Conservation (phyloP, 2,113 vertebrate species). For the Halichoeres trimaculatus region DNA sequence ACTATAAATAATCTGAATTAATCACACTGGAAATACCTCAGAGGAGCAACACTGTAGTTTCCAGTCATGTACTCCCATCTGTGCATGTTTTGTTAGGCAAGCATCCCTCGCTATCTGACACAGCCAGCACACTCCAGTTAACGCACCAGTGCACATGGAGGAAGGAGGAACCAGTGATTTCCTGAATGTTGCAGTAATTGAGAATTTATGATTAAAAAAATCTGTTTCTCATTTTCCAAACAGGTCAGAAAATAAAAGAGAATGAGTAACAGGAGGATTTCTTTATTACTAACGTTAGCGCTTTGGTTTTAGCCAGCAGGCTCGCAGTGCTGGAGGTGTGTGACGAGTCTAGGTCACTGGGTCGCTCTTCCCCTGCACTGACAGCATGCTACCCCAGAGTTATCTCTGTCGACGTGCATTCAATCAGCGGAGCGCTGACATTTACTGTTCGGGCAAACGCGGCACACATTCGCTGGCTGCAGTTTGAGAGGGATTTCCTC, state of each 20-base stretch:
- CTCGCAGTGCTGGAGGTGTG: constrained; percentile 51
- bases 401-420: constrained; percentile 70
- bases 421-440: constrained; percentile 74
- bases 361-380: constrained; percentile 23
- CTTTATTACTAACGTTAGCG: not conserved
- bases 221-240: not conserved
- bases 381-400: constrained; percentile 56
- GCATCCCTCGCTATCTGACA: not conserved
- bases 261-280: constrained; percentile 15
- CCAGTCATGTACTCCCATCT: constrained; percentile 16
- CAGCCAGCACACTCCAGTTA: constrained; percentile 21
- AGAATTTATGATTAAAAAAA: not conserved
- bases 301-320: constrained; percentile 26
- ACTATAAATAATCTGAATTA: constrained; percentile 35
- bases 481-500: constrained; percentile 46
- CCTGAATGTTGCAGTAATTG: not conserved
- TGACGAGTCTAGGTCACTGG: constrained; percentile 67
- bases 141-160: not conserved
- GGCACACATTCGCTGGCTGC: constrained; percentile 25
- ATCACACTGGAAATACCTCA: constrained; percentile 45
- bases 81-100: constrained; percentile 3
- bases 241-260: constrained; percentile 12
- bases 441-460: constrained; percentile 56
- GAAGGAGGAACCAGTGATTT: not conserved
- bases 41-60: constrained; percentile 43